Conservation (phyloP, 2,797 vertebrate species). For the Anas bahamensis region DNA sequence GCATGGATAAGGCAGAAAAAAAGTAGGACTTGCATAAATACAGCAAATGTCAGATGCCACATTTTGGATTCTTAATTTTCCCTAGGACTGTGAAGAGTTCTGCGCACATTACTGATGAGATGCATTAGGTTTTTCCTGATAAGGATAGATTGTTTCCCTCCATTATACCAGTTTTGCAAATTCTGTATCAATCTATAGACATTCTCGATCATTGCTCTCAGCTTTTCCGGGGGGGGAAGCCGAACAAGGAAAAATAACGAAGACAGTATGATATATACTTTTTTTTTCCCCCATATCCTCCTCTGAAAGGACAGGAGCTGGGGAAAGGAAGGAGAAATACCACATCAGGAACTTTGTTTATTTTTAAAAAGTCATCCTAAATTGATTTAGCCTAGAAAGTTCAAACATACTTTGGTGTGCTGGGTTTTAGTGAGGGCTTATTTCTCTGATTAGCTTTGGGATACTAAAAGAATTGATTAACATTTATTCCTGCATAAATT, state of each 20-base stretch:
- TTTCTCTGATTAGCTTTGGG: background rate
- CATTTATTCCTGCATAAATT: constrained; percentile 40
- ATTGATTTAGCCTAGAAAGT: constrained; percentile 32
- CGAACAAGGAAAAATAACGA: background rate
- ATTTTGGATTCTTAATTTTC: background rate
- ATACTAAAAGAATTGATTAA: constrained; percentile 10
- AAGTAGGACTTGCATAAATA: background rate
- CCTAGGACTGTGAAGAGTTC: background rate
- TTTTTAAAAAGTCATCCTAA: constrained; percentile 12
- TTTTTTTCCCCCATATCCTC: too few species aligned
- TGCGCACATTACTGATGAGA: background rate
- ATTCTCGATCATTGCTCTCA: background rate
- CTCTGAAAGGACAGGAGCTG: background rate
- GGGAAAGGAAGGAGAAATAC: background rate
- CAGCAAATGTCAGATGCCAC: background rate
- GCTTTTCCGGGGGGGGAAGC: background rate
- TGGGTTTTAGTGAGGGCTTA: background rate
- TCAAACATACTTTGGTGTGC: background rate
- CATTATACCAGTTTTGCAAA: background rate
- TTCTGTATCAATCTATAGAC: background rate
- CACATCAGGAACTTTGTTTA: background rate
- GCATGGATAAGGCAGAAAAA: background rate
- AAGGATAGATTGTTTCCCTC: background rate
- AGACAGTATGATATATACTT: background rate
- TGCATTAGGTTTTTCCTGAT: background rate